Conservation (phyloP, 2,888 invertebrate species). For the Meghimatium bilineatum region DNA sequence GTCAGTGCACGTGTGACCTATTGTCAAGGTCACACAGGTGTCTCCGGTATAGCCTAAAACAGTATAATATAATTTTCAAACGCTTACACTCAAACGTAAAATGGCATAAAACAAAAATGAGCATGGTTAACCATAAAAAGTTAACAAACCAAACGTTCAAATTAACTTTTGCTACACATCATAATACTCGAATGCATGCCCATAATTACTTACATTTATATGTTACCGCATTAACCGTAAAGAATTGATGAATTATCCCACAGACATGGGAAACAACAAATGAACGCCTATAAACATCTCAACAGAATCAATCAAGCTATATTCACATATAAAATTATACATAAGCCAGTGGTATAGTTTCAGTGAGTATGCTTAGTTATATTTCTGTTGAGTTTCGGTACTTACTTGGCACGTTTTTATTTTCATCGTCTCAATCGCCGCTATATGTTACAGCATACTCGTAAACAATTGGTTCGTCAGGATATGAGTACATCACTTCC, state of each 20-base stretch:
- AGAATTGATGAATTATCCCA: no score
- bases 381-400: slow-evolving; percentile 1
- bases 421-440: slow-evolving; percentile 9
- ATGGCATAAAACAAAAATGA: no score
- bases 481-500: slow-evolving; percentile 19
- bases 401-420: slow-evolving; percentile 21
- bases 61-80: neutral
- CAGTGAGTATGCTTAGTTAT: slow-evolving; percentile 7
- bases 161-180: no score
- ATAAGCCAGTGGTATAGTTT: neutral
- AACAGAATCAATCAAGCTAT: neutral
- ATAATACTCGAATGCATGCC: no score
- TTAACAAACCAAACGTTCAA: no score
- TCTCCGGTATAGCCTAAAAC: neutral
- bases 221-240: no score
- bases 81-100: no score
- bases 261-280: no score
- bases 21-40: neutral
- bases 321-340: neutral
- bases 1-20: neutral
- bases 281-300: no score
- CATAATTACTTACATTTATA: no score
- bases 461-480: slow-evolving; percentile 51
- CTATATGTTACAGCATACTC: slow-evolving; percentile 26
- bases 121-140: no score